Conservation (phyloP, 37 sponge, comb jelly and placozoan species). For the Oscarella lobularis region DNA sequence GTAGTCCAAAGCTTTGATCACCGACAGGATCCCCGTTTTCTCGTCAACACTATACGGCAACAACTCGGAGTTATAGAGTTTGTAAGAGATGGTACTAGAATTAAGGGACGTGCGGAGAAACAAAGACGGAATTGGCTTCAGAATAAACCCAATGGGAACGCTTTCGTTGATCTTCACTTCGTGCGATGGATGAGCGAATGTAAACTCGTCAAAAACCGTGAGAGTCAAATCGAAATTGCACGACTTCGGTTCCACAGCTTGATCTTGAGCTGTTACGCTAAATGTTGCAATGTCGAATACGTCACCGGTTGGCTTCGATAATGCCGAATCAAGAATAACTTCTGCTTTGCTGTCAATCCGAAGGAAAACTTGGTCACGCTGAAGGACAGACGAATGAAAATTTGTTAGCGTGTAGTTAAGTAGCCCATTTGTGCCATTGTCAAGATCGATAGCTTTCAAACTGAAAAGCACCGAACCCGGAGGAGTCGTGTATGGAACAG, state of each 20-base stretch:
- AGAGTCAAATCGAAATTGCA: neutral
- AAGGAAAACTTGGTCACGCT: neutral
- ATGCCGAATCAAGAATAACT: too few relatives aligned
- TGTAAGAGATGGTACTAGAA: neutral
- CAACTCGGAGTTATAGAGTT: neutral
- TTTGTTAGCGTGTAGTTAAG: neutral
- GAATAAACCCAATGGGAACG: neutral
- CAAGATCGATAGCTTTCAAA: neutral
- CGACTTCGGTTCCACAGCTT: neutral
- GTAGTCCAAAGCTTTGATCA: neutral
- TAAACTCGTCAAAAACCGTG: neutral
- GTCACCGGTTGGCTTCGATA: too few relatives aligned
- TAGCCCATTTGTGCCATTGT: neutral
- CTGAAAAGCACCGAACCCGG: neutral
- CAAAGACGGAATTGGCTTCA: neutral
- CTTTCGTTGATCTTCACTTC: neutral
- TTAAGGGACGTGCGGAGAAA: neutral
- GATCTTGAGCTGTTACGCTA: neutral
- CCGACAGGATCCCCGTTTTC: neutral
- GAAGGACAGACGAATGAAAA: neutral
- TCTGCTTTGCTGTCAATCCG: neutral
- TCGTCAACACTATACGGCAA: neutral
- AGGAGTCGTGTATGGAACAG: neutral
- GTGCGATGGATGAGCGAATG: neutral
- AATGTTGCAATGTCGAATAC: neutral